phyloP scores from a whole-genome alignment of 1,140 invertebrate genomes.

The Coelopa frigida region DNA sequence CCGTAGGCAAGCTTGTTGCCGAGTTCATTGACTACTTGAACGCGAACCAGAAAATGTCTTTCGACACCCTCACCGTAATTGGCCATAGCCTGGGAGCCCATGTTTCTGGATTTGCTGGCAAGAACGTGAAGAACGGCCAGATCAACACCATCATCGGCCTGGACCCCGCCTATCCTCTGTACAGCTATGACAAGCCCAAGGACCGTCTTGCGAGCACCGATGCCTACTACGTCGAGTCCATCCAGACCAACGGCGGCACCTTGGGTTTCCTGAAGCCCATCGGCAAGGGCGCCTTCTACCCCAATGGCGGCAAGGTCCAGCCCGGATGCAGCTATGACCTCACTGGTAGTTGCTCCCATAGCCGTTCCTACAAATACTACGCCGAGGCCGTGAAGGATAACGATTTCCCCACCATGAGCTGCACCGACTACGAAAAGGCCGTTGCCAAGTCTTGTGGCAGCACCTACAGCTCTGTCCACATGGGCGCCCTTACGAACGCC shows the following conservation, averaged over 20 bases:
- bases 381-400: conserved; percentile 42
- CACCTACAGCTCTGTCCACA: conserved; percentile 30
- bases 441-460: conserved; percentile 24
- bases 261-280: conserved; percentile 48
- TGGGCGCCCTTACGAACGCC: conserved; percentile 41
- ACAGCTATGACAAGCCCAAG: conserved; percentile 34
- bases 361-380: conserved; percentile 51
- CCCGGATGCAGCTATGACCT: conserved; percentile 48
- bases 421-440: conserved; percentile 23
- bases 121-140: conserved; percentile 18
- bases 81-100: conserved; percentile 63
- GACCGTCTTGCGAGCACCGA: conserved; percentile 56
- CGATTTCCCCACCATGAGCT: conserved; percentile 26
- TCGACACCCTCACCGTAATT: conserved; percentile 51
- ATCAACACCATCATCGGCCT: conserved; percentile 44
- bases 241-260: conserved; percentile 61
- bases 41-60: conserved; percentile 41
- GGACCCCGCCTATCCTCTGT: conserved; percentile 49
- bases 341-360: conserved; percentile 45
- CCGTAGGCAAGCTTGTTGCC: conserved; percentile 46
- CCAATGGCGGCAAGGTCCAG: conserved; percentile 48
- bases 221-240: conserved; percentile 60
- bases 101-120: conserved; percentile 52
- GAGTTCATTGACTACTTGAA: conserved; percentile 47
- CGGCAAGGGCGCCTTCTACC: conserved; percentile 50